phyloP scores from a whole-genome alignment of 2,888 invertebrate species.

The Bugulina stolonifera region DNA sequence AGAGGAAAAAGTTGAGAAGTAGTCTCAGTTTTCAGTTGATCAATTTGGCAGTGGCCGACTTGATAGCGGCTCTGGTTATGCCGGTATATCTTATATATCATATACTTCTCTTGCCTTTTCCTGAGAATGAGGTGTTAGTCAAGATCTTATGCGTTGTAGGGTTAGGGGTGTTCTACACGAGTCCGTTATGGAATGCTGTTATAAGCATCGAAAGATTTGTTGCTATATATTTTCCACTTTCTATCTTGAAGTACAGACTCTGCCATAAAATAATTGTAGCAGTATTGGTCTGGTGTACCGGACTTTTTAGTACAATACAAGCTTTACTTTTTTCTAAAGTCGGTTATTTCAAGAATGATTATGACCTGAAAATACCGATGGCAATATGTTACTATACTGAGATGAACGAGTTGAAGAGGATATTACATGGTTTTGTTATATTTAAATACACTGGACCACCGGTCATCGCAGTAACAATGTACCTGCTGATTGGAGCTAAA shows the following conservation, averaged over 20 bases:
- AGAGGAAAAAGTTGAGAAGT: neutral
- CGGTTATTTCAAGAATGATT: neutral
- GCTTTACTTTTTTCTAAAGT: neutral
- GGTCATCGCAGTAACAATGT: neutral
- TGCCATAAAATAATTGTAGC: neutral
- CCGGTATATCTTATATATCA: neutral
- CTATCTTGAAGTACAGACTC: neutral
- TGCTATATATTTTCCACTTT: neutral
- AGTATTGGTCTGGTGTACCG: neutral
- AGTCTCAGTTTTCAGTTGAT: neutral
- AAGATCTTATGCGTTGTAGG: neutral
- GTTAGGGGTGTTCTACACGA: neutral
- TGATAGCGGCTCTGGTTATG: neutral
- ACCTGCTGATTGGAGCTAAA: neutral
- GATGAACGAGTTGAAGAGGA: neutral
- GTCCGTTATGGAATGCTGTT: slow-evolving; percentile 1
- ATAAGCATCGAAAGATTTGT: slow-evolving; percentile 5
- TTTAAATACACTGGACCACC: neutral
- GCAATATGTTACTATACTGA: neutral
- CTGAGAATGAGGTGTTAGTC: neutral
- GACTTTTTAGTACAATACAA: neutral
- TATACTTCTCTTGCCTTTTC: neutral
- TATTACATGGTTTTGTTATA: neutral
- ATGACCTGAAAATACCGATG: slow-evolving; percentile 1
- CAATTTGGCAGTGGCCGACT: neutral